A percentile compares a stretch with the other conserved stretches of the same genome.
These are phyloP conservation scores for Pissodes strobi DNA, from an alignment of 1,140 invertebrate species.

Conservation along the genomic window DNA sequence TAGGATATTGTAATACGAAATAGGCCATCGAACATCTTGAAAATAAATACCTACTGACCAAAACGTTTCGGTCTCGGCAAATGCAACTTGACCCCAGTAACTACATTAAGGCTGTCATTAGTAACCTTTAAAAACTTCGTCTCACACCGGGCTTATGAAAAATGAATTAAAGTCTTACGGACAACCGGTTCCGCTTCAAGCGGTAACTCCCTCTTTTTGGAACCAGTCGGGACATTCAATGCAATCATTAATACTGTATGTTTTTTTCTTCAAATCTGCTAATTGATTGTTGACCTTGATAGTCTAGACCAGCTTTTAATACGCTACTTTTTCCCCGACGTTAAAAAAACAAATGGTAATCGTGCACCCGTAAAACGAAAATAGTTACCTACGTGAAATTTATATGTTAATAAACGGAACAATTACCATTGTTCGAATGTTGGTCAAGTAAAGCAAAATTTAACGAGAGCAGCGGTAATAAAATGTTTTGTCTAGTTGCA, in stretches of 20 bases:
- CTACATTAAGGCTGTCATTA: too few species aligned
- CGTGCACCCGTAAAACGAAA: neutral
- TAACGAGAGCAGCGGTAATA: too few species aligned
- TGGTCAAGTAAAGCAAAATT: too few species aligned
- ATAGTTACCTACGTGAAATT: slow-evolving; percentile 7
- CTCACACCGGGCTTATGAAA: slow-evolving; percentile 7
- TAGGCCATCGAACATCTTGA: too few species aligned
- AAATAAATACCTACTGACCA: too few species aligned
- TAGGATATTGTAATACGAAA: too few species aligned
- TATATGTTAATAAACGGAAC: slow-evolving; percentile 7
- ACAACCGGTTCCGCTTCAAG: slow-evolving; percentile 4
- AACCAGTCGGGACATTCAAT: slow-evolving; percentile 22
- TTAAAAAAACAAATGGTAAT: neutral
- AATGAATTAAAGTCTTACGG: slow-evolving; percentile 1
- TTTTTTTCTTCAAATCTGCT: slow-evolving; percentile 26
- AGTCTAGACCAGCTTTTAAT: slow-evolving; percentile 31
- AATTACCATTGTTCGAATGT: slow-evolving; percentile 4
- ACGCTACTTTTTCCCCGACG: slow-evolving; percentile 1
- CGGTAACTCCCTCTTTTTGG: slow-evolving; percentile 4
- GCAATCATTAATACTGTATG: slow-evolving; percentile 25
- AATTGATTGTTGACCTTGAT: slow-evolving; percentile 32
- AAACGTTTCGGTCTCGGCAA: too few species aligned
- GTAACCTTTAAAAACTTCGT: too few species aligned
- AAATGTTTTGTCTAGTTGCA: too few species aligned
- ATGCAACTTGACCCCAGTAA: too few species aligned